Conservation (phyloP, 2,797 vertebrate genomes). For the Buphagus erythrorhynchus region DNA sequence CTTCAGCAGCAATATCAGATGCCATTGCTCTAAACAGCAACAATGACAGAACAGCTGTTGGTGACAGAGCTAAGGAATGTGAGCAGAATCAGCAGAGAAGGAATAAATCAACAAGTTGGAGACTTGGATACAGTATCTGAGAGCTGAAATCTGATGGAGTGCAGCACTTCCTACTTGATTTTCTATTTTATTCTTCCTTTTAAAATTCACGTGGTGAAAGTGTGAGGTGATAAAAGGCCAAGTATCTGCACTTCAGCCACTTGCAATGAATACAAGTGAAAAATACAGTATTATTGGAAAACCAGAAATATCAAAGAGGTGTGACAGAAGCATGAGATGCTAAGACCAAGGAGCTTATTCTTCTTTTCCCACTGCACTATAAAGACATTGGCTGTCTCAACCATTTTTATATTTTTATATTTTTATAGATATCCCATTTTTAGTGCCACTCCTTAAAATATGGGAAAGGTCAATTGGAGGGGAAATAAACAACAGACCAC, state of each 20-base stretch:
- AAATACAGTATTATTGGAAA: neutral
- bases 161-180: neutral
- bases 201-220: neutral
- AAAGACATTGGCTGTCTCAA: neutral
- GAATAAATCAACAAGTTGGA: neutral
- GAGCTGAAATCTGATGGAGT: neutral
- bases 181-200: neutral
- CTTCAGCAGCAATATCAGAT: neutral
- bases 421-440: rapidly evolving
- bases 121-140: rapidly evolving
- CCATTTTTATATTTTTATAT: too few relatives aligned
- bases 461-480: neutral
- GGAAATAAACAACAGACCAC: neutral
- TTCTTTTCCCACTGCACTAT: neutral
- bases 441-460: neutral
- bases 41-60: neutral
- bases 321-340: neutral
- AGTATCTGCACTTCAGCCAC: neutral
- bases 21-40: neutral
- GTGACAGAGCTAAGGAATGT: neutral
- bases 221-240: neutral
- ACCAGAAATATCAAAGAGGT: neutral
- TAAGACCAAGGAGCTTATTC: neutral
- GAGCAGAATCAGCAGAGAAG: neutral
- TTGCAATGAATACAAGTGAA: neutral